Evolutionary conservation across 2,797 vertebrate genomes (phyloP), one percentile per base, ranked within the genome.

Genomic region (Xyrichtys novacula): DNA sequence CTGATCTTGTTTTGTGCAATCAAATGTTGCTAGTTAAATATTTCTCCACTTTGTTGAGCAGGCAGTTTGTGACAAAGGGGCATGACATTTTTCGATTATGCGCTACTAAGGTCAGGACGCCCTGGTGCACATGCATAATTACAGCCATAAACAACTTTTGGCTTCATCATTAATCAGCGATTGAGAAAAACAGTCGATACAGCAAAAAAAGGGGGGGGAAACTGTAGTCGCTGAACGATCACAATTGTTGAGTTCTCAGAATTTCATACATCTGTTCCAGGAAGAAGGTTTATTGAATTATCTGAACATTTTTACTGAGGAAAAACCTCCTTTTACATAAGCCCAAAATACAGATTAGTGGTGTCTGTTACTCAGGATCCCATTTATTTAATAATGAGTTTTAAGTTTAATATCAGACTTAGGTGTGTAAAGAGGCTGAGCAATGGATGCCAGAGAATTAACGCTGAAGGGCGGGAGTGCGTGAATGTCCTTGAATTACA

Each of bases 141-240:
- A 40, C 2, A 2, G 38, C 1, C 23, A 62, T 61, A 68, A 71
- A 70, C 16, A 36, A 59, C 39, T 47, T 71, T n/a, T 42, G 47
- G 34, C 23, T 70, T 71, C 43, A 73, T 69, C 19, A 58, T 72
- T 62, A 76, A 83, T 82, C 42, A 43, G 39, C 17, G 10, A 22
- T 31, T 56, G 15, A 73, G 10, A 23, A 17, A 49, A 32, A 39
- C 5, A 15, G 15, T 1, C 8, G 1, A 38, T 50, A 42, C 8
- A 46, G 44, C 44, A 16, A 25, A 46, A 44, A 23, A 23, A 40
- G 4, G n/a, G n/a, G n/a, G n/a, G n/a, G n/a, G n/a, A 32, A 4
- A 19, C 17, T 7, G 7, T 22, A 42, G 20, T 3, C 23, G 17
- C 9, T 38, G 9, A 56, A 53, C 8, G 4, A 60, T 39, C 36